Evolutionary conservation across 2,797 vertebrate genomes (phyloP).

Genomic region (Pangasius macronema): DNA sequence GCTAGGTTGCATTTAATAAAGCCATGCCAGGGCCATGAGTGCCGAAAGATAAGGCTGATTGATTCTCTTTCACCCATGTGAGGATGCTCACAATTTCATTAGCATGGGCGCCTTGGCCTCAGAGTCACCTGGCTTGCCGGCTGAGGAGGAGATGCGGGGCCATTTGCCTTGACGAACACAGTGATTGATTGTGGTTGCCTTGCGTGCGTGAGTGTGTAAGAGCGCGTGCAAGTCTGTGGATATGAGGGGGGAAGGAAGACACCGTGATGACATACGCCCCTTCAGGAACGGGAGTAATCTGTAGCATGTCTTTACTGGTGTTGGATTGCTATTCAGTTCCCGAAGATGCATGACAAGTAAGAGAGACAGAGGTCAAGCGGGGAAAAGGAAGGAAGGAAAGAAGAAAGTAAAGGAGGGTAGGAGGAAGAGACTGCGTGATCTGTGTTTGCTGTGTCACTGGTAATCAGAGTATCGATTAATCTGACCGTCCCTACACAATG

Average conservation of each 20-base stretch:
- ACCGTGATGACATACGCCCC: slow-evolving; percentile 46
- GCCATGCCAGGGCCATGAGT: slow-evolving; percentile 18
- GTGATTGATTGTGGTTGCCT: slow-evolving; percentile 59
- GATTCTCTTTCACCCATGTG: slow-evolving; percentile 48
- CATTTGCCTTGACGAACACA: slow-evolving; percentile 47
- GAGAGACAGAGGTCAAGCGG: slow-evolving; percentile 10
- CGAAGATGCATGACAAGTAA: slow-evolving; percentile 47
- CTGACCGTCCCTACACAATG: slow-evolving; percentile 37
- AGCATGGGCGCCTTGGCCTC: slow-evolving; percentile 60
- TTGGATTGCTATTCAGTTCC: slow-evolving; percentile 55
- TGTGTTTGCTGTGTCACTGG: slow-evolving; percentile 52
- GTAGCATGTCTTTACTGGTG: slow-evolving; percentile 47
- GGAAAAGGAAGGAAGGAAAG: background rate
- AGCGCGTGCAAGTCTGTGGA: slow-evolving; percentile 2
- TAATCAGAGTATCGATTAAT: slow-evolving; percentile 62
- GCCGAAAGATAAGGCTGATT: slow-evolving; percentile 47
- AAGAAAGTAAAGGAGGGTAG: background rate
- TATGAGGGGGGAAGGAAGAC: slow-evolving; percentile 28
- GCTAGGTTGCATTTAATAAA: slow-evolving; percentile 11
- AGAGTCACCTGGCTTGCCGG: slow-evolving; percentile 57
- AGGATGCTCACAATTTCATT: slow-evolving; percentile 63
- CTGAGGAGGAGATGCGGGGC: slow-evolving; percentile 41
- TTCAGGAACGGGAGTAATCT: slow-evolving; percentile 57
- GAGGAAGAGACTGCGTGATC: slow-evolving; percentile 39
- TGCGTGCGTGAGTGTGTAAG: slow-evolving; percentile 14